Base-by-base conservation (phyloP, 2,888 invertebrate genomes). In the Epsilonema sp. region DNA sequence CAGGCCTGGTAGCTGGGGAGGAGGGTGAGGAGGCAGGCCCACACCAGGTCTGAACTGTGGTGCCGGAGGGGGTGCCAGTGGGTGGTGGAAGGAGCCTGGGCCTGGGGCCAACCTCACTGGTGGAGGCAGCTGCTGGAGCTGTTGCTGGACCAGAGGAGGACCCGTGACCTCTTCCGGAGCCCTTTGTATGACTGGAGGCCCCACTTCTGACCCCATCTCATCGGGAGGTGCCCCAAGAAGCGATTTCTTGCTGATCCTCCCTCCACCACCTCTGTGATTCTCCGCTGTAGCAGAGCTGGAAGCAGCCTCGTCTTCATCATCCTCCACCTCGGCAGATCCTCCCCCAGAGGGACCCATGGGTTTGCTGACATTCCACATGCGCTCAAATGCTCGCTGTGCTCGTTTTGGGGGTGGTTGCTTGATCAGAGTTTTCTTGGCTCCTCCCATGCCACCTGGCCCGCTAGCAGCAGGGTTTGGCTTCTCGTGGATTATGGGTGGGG, bases 361-460 rank as follows among this genome's bases (percentile, higher is more conserved):
- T 36, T 37, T 36, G 11, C 22, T n/a, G n/a, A 42, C 37, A 38
- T 58, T 60, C 62, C 62, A 62, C 54, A 60, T 59, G 42, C 61
- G 51, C 47, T 63, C 63, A 48, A 63, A 62, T 48, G 63, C 59
- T 13, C 61, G 51, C 49, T 63, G 63, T 3, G 58, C 57, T 42
- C 54, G 54, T 49, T 62, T 63, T 3, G 59, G 58, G 4, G 60
- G 62, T 13, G 61, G 61, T 42, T 63, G 62, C 46, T 62, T 63
- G 50, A 62, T 59, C 2, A 61, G 52, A 5, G 58, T 59, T 22
- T 55, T 44, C 20, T 56, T 53, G 3, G 58, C 59, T 4, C 57
- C 57, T n/a, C n/a, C n/a, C n/a, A n/a, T n/a, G n/a, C n/a, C n/a
- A n/a, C n/a, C n/a, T n/a, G n/a, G n/a, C n/a, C n/a, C 61, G n/a